Conservation (phyloP, 2,888 invertebrate species). For the Phaonia tiefii region DNA sequence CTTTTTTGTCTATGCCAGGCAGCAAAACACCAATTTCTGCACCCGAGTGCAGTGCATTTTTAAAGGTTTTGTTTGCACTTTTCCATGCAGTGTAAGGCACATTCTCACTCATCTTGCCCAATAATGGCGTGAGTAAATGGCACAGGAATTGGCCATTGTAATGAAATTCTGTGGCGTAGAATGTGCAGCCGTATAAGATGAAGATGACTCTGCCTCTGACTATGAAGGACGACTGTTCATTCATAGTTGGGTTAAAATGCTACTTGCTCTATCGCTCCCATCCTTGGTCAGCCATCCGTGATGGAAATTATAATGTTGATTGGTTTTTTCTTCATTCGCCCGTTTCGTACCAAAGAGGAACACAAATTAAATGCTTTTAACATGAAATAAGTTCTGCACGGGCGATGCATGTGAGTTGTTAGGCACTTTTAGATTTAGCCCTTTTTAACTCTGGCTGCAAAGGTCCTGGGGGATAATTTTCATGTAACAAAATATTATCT, state of each 20-base stretch:
- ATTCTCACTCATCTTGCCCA: background rate
- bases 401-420: background rate
- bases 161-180: no score
- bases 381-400: conserved; percentile 53
- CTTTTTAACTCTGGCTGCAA: conserved; percentile 36
- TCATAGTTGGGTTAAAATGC: no score
- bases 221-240: conserved; percentile 16
- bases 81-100: conserved; percentile 16
- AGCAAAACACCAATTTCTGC: conserved; percentile 15
- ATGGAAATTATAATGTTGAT: conserved; percentile 71
- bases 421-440: background rate
- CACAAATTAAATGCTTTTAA: conserved; percentile 55
- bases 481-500: background rate
- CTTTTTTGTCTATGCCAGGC: conserved; percentile 17
- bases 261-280: no score
- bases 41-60: conserved; percentile 41
- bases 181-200: background rate
- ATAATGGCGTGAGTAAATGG: background rate
- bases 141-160: no score
- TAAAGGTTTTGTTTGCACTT: conserved; percentile 62
- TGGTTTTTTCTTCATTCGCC: conserved; percentile 65
- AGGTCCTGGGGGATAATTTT: conserved; percentile 59
- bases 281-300: conserved; percentile 59
- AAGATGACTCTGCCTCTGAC: conserved; percentile 14
- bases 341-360: conserved; percentile 29